Base-by-base conservation (phyloP, 2,888 invertebrate genomes). In the Syritta pipiens region DNA sequence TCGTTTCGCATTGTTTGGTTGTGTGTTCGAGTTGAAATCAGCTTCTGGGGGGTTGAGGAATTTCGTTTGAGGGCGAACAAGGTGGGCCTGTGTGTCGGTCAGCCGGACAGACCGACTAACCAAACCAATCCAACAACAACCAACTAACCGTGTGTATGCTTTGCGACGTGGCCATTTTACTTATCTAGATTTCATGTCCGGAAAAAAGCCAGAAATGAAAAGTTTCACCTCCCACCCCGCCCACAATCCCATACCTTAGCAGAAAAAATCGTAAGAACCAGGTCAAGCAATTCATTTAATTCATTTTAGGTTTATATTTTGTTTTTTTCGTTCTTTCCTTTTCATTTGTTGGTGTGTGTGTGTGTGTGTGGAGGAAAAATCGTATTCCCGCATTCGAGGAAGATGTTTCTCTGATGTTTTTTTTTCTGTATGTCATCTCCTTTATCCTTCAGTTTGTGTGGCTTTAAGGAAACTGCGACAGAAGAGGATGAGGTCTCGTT, bases 241-340 rank as follows among this genome's bases (percentile, higher is more conserved):
- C n/a, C n/a, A n/a, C n/a, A n/a, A n/a, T n/a, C 49, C 62, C 49
- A 37, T 46, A 55, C 35, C 46, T 68, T 57, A 6, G 35, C 48
- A 22, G n/a, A 32, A 37, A 53, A 59, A 42, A 46, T 12, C 53
- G 46, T 62, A 62, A 60, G 62, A 71, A 71, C 62, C 72, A 72
- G 72, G 62, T 49, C 63, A 63, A 63, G 57, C 63, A 63, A 71
- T 71, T 71, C 69, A 62, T 71, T 60, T 71, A 71, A 71, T 71
- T 62, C 62, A 51, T 71, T 71, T 71, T 53, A 53, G 46, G 53
- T 62, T 62, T 53, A 22, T 46, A 20, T 55, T 46, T 53, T 4
- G 19, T 46, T 62, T 30, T 7, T 14, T 10, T 17, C 19, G 42
- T 28, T 49, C 7, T 49, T 51, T 17, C 20, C 20, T 20, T 19